phyloP scores from a whole-genome alignment of 2,113 vertebrate genomes.

The Geococcyx californianus region DNA sequence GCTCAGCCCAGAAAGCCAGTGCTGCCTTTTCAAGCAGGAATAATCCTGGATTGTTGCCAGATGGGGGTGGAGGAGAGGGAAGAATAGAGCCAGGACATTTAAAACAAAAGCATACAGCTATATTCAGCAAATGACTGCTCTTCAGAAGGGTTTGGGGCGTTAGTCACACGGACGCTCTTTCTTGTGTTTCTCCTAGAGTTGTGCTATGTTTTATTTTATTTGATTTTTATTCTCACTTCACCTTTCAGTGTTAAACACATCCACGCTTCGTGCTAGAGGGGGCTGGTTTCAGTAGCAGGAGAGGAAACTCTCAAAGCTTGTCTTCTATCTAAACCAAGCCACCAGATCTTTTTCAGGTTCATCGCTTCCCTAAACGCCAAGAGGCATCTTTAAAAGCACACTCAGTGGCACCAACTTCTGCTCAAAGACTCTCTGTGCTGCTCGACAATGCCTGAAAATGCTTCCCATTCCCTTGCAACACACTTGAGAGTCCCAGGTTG shows the following conservation, averaged over 20 bases:
- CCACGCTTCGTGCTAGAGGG: background rate
- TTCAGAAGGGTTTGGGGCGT: background rate
- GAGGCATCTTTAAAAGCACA: background rate
- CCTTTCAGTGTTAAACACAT: background rate
- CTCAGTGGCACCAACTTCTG: background rate
- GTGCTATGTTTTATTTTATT: background rate
- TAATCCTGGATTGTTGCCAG: background rate
- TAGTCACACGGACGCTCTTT: background rate
- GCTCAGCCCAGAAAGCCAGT: background rate
- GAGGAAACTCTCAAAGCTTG: background rate
- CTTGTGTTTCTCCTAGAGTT: background rate
- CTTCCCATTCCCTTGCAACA: background rate
- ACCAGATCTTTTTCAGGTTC: background rate
- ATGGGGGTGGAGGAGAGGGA: background rate
- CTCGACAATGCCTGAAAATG: background rate
- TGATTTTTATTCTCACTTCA: background rate
- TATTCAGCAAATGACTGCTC: background rate
- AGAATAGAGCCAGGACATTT: background rate
- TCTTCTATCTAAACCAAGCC: background rate
- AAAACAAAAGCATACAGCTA: background rate
- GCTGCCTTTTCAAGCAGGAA: background rate
- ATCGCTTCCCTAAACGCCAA: background rate
- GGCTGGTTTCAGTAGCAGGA: background rate
- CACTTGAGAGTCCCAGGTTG: background rate
- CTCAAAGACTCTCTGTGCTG: background rate